Evolutionary conservation across 2,797 vertebrate species (phyloP).

Genomic region (Eulemur mongoz): DNA sequence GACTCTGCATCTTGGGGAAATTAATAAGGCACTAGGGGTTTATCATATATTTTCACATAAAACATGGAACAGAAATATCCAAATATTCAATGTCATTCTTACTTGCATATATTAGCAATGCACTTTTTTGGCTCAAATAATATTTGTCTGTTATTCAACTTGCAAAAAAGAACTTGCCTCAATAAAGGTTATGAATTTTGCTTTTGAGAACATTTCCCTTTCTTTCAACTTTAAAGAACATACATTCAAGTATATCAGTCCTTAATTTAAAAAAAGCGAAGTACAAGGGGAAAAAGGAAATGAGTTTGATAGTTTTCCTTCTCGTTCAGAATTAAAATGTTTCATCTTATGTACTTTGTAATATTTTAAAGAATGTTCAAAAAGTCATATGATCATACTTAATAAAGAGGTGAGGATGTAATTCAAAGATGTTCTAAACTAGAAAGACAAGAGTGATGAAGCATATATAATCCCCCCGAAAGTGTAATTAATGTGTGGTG

Average conservation of each 20-base stretch:
- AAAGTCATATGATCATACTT: neutral
- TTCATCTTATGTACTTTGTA: neutral
- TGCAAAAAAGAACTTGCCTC: neutral
- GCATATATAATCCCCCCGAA: neutral
- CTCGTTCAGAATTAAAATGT: neutral
- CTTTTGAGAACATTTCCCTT: neutral
- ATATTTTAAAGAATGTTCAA: conserved; percentile 6
- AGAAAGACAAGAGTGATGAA: neutral
- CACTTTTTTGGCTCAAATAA: neutral
- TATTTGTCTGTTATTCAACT: neutral
- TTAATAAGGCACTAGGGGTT: conserved; percentile 6
- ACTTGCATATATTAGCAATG: neutral
- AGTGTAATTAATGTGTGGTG: neutral
- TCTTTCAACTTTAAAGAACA: neutral
- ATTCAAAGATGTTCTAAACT: conserved; percentile 30
- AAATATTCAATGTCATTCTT: neutral
- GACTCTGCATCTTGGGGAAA: neutral
- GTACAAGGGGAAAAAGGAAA: neutral
- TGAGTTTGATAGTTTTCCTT: neutral
- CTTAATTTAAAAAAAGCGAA: neutral
- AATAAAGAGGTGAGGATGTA: conserved; percentile 51
- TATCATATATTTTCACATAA: neutral
- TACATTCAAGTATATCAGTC: neutral
- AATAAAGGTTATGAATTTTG: neutral
- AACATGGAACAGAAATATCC: neutral